Conservation (phyloP, 2,797 vertebrate genomes). For the Helarctos malayanus region DNA sequence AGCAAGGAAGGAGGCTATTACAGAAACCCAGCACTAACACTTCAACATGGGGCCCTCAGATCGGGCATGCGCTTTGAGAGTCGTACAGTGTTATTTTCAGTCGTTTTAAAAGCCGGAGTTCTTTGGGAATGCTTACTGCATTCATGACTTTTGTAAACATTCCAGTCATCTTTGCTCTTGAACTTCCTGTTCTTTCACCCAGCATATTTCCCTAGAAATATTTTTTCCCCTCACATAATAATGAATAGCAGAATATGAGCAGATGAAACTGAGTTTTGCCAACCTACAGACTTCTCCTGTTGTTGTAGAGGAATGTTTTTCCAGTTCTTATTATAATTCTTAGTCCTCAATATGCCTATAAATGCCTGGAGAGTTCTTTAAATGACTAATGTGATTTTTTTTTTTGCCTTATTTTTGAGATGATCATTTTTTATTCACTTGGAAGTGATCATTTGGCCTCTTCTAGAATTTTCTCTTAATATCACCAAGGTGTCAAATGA, state of each 20-base stretch:
- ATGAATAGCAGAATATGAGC: constrained; percentile 65
- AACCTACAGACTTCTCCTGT: constrained; percentile 47
- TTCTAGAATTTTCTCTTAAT: constrained; percentile 61
- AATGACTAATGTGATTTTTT: not conserved
- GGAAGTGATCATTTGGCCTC: constrained; percentile 8
- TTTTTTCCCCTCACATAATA: constrained; percentile 83
- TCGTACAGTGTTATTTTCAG: constrained; percentile 76
- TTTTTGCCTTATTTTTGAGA: not conserved
- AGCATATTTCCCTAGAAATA: constrained; percentile 87
- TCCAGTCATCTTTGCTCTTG: constrained; percentile 81
- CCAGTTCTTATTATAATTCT: not conserved
- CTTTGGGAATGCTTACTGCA: constrained; percentile 75
- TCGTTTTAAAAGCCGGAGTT: constrained; percentile 81
- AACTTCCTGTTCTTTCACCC: constrained; percentile 86
- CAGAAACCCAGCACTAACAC: not conserved
- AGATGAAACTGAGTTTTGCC: constrained; percentile 74
- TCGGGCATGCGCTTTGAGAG: not conserved
- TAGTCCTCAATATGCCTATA: not conserved
- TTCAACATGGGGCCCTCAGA: not conserved
- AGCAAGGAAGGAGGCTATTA: not conserved
- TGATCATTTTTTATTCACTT: not conserved
- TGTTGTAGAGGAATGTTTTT: not conserved
- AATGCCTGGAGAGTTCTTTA: constrained; percentile 31
- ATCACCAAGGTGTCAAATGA: constrained; percentile 65
- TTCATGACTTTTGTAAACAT: constrained; percentile 82